Conservation (phyloP, 2,797 vertebrate species). For the Pipistrellus nathusii region DNA sequence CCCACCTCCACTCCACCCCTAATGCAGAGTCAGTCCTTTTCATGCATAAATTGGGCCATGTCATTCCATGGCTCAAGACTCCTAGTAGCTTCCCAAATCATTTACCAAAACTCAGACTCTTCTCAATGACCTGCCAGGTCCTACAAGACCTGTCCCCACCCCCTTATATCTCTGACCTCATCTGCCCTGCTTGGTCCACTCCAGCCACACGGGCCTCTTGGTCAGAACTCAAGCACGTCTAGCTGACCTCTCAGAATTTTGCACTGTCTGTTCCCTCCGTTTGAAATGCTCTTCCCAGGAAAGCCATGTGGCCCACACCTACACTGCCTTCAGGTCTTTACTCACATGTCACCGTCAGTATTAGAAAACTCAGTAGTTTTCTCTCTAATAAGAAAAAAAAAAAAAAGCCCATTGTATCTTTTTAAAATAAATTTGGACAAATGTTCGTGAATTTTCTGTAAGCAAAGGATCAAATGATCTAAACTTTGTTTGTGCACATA, state of each 20-base stretch:
- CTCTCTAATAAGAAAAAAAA: background rate
- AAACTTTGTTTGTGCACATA: background rate
- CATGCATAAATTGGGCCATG: background rate
- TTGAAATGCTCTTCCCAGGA: background rate
- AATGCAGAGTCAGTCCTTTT: background rate
- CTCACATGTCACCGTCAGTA: background rate
- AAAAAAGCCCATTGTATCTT: background rate
- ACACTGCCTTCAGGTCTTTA: background rate
- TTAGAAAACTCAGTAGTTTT: background rate
- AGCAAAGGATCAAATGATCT: slow-evolving; percentile 14
- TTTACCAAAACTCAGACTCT: background rate
- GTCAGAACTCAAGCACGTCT: background rate
- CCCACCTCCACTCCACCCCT: background rate
- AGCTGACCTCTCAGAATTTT: background rate
- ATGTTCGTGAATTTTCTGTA: slow-evolving; percentile 18
- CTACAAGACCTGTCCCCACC: background rate
- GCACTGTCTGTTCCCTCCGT: background rate
- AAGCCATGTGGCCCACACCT: background rate
- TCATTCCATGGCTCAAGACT: background rate
- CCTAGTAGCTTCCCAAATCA: background rate
- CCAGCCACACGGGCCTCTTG: background rate
- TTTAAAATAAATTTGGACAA: slow-evolving; percentile 9
- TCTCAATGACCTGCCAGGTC: background rate
- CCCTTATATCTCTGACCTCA: background rate
- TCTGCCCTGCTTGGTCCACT: background rate